phyloP scores from a whole-genome alignment of 2,888 invertebrate species.

The Chaetoderma sp. region DNA sequence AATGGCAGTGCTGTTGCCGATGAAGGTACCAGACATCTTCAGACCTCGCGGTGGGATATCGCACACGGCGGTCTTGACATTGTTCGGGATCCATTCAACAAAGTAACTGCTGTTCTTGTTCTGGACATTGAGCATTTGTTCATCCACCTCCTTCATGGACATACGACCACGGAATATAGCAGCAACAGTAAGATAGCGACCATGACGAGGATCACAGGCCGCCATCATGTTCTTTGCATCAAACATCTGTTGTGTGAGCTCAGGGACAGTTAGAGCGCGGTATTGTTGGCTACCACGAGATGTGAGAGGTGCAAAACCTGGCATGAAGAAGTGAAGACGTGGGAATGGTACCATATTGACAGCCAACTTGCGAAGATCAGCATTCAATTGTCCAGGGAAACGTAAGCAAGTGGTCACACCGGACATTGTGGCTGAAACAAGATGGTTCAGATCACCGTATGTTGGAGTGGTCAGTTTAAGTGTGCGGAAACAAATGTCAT shows the following conservation, averaged over 20 bases:
- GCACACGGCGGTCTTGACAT: conserved; percentile 66
- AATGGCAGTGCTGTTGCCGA: conserved; percentile 53
- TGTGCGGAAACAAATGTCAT: conserved; percentile 92
- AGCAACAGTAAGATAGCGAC: conserved; percentile 73
- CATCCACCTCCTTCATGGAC: conserved; percentile 73
- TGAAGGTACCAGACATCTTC: conserved; percentile 50
- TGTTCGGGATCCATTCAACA: conserved; percentile 69
- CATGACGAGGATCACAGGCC: conserved; percentile 93
- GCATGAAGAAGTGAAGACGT: conserved; percentile 69
- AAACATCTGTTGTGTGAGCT: conserved; percentile 78
- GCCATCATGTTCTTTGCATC: conserved; percentile 99
- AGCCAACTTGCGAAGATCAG: conserved; percentile 56
- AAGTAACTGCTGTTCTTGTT: conserved; percentile 69
- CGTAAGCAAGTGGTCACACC: conserved; percentile 84
- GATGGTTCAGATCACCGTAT: conserved; percentile 89
- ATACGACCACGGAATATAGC: conserved; percentile 67
- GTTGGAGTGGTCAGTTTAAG: conserved; percentile 84
- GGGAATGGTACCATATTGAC: conserved; percentile 68
- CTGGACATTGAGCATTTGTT: conserved; percentile 88
- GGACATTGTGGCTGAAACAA: conserved; percentile 75
- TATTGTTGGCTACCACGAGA: conserved; percentile 66
- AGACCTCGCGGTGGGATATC: conserved; percentile 51
- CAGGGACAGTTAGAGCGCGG: conserved; percentile 65
- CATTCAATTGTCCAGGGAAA: conserved; percentile 77
- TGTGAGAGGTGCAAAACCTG: conserved; percentile 68